Evolutionary conservation across 1,140 invertebrate genomes (phyloP).

Genomic region (Drosophila rufa): DNA sequence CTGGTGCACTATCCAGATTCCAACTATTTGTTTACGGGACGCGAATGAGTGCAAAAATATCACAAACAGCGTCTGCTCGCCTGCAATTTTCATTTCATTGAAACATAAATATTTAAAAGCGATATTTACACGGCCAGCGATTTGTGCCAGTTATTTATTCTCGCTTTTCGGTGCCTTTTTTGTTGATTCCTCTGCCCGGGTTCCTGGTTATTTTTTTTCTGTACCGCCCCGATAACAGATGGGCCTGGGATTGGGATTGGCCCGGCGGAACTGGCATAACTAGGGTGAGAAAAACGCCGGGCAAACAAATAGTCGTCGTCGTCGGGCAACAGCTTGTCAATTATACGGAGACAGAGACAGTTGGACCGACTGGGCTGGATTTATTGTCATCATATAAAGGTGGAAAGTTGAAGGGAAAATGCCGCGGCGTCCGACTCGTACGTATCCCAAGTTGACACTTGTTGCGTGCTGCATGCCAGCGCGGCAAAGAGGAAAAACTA

Average conservation of each 20-base stretch:
- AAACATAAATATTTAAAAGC: constrained; percentile 82
- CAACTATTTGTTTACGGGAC: constrained; percentile 61
- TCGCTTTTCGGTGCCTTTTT: constrained; percentile 26
- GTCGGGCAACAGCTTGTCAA: constrained; percentile 48
- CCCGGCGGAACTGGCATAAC: constrained; percentile 60
- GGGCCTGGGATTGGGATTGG: constrained; percentile 53
- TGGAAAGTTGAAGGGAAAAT: constrained; percentile 64
- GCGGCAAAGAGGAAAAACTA: constrained; percentile 27
- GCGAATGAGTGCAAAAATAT: constrained; percentile 50
- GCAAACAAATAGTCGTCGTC: constrained; percentile 66
- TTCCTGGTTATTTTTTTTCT: constrained; percentile 21
- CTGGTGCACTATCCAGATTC: constrained; percentile 42
- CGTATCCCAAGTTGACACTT: constrained; percentile 66
- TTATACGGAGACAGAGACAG: constrained; percentile 51
- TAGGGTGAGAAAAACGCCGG: constrained; percentile 80
- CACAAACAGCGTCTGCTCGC: constrained; percentile 40
- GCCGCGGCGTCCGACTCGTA: constrained; percentile 19
- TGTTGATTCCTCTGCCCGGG: constrained; percentile 12
- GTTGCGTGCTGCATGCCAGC: constrained; percentile 69
- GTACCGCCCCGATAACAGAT: constrained; percentile 66
- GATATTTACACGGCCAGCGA: constrained; percentile 65
- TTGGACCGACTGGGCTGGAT: constrained; percentile 40
- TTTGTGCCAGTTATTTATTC: constrained; percentile 67
- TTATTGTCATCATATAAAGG: constrained; percentile 73
- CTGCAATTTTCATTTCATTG: constrained; percentile 70